Evolutionary conservation across 2,113 vertebrate genomes (phyloP), one percentile per base, ranked within the genome.

Genomic region (Dromas ardeola): DNA sequence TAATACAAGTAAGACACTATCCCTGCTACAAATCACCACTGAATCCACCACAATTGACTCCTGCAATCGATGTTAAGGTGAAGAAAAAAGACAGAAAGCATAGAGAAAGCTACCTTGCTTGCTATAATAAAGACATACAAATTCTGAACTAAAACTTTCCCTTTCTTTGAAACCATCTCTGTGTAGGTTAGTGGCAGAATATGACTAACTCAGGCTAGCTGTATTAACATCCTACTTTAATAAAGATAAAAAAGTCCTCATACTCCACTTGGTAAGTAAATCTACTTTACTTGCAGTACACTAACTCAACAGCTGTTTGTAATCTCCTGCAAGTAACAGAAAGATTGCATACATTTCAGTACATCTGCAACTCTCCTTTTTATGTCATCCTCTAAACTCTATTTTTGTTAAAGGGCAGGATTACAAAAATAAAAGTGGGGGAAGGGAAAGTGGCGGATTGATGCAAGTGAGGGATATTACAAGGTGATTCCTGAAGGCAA

Each of bases 401-500:
- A 92, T 97, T 96, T 95, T 97, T 84, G 82, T 93, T 81, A 93
- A 93, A 94, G 71, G 69, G 65, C 63, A 95, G 56, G 67, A 53
- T 77, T 86, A 76, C 82, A 74, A 90, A 97, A 97, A 94, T 95
- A 95, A 94, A 95, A 93, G 43, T 32, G 42, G 42, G 78, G 67
- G 76, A 93, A 93, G 55, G 67, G 87, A 69, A 94, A 94, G 76
- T 62, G 79, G 88, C 71, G 69, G 71, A 91, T 90, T 97, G 90
- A 95, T 95, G 87, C 71, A 66, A 86, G 63, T 90, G 74, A 96
- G 88, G 21, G 67, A 97, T 90, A 79, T 86, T 90, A 93, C 95
- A 97, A 96, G 94, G 97, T 95, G 95, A 97, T 96, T 94, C 80
- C 88, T 93, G 86, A 45, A 74, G 79, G 67, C 82, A 96, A 77